Conservation (phyloP, 2,113 vertebrate genomes). For the Dolichallabes microphthalmus region DNA sequence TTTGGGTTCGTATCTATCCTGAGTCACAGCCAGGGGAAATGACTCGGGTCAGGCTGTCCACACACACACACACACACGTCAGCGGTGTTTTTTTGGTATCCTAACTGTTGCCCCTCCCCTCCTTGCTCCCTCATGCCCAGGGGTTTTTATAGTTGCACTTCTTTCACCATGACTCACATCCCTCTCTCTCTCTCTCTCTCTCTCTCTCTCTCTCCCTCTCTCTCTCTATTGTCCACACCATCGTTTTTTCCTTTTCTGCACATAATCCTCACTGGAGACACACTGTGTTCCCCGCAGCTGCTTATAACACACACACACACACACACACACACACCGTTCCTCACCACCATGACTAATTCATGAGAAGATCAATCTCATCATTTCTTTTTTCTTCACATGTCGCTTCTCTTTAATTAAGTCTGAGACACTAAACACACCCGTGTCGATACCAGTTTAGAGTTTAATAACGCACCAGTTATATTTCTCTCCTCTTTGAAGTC, state of each 20-base stretch:
- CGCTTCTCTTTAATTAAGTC: not conserved
- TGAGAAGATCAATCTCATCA: not conserved
- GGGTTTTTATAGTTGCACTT: slow-evolving; percentile 26
- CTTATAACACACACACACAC: not conserved
- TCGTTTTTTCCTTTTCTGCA: not conserved
- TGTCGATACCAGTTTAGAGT: not conserved
- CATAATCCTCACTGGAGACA: not conserved
- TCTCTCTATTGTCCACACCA: no score
- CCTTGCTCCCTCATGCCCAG: not conserved
- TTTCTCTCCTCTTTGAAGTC: not conserved
- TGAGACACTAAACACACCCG: not conserved
- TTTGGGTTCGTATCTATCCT: no score
- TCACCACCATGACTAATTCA: not conserved
- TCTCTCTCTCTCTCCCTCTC: no score
- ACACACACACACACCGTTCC: not conserved
- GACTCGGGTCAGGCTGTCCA: no score
- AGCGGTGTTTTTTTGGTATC: not conserved
- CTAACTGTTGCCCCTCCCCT: not conserved
- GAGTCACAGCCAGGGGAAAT: no score
- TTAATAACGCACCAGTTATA: not conserved
- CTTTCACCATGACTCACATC: slow-evolving; percentile 22
- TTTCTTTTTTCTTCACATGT: not conserved
- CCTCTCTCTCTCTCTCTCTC: not conserved
- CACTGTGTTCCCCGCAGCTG: not conserved
- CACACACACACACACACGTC: slow-evolving; percentile 11